phyloP scores from a whole-genome alignment of 1,140 invertebrate species.

The Calephelis nemesis region DNA sequence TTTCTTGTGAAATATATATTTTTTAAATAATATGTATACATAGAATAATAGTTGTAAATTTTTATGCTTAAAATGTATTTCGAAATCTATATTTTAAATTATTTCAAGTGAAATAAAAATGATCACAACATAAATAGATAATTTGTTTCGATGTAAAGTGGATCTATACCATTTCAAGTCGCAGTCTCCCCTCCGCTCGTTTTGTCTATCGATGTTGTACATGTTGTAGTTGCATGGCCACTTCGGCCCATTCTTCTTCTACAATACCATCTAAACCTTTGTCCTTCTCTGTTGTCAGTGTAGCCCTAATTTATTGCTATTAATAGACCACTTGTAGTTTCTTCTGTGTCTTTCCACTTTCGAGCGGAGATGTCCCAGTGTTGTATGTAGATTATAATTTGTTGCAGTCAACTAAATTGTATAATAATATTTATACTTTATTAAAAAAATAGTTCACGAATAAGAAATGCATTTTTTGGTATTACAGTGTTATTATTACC shows the following conservation, averaged over 20 bases:
- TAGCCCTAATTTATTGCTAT: constrained; percentile 66
- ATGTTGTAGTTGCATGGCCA: constrained; percentile 75
- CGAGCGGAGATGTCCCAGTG: constrained; percentile 69
- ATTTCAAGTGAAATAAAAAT: neutral
- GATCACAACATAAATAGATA: neutral
- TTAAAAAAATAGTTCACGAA: too few species aligned
- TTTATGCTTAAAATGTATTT: too few species aligned
- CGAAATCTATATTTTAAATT: too few species aligned
- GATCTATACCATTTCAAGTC: constrained; percentile 72
- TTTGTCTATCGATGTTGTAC: constrained; percentile 73
- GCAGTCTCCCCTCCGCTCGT: constrained; percentile 68
- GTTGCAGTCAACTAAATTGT: constrained; percentile 30
- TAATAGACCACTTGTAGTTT: constrained; percentile 74
- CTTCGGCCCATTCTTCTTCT: constrained; percentile 66
- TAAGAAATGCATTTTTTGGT: too few species aligned
- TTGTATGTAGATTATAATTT: constrained; percentile 64
- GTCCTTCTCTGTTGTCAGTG: constrained; percentile 64
- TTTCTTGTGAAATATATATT: too few species aligned
- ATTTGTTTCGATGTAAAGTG: constrained; percentile 28
- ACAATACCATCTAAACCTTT: constrained; percentile 60
- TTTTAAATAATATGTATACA: too few species aligned
- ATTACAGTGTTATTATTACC: too few species aligned
- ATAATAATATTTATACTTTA: neutral
- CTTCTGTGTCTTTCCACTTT: constrained; percentile 69
- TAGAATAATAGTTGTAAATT: too few species aligned